A percentile compares a stretch with the other conserved stretches of the same genome.
Conservation (phyloP, 64 coral and sea anemone genomes). For the Dendronephthya gigantea region DNA sequence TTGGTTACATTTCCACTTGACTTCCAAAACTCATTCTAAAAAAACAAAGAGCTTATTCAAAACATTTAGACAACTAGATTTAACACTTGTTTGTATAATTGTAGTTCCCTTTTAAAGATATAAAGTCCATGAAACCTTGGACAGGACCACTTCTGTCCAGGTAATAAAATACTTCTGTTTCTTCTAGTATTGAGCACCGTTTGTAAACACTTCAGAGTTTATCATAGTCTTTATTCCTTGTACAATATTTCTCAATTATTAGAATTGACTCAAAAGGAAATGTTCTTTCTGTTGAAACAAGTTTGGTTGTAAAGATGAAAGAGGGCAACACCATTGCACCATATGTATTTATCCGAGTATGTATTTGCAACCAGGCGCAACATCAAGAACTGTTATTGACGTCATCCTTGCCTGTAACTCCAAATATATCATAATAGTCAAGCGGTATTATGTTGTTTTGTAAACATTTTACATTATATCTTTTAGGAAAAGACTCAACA, state of each 20-base stretch:
- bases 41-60: neutral
- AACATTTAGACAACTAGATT: neutral
- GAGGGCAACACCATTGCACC: slow-evolving; percentile 92
- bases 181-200: too few species aligned
- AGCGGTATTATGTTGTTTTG: too few species aligned
- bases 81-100: slow-evolving; percentile 4
- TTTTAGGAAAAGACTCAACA: slow-evolving; percentile 59
- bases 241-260: too few species aligned
- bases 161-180: slow-evolving; percentile 32
- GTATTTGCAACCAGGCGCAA: too few species aligned
- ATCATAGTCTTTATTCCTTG: too few species aligned
- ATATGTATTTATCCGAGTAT: slow-evolving; percentile 86
- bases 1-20: neutral
- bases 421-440: too few species aligned
- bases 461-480: neutral
- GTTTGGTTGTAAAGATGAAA: slow-evolving; percentile 91
- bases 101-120: slow-evolving; percentile 95
- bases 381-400: too few species aligned
- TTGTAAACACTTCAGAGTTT: too few species aligned
- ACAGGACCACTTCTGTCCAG: slow-evolving; percentile 84
- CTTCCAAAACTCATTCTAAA: neutral
- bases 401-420: too few species aligned
- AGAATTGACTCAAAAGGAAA: slow-evolving; percentile 97
- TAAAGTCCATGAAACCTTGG: slow-evolving; percentile 69
- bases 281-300: slow-evolving; percentile 83